Conservation (phyloP, 2,888 invertebrate genomes). For the Drosophila niveifrons region DNA sequence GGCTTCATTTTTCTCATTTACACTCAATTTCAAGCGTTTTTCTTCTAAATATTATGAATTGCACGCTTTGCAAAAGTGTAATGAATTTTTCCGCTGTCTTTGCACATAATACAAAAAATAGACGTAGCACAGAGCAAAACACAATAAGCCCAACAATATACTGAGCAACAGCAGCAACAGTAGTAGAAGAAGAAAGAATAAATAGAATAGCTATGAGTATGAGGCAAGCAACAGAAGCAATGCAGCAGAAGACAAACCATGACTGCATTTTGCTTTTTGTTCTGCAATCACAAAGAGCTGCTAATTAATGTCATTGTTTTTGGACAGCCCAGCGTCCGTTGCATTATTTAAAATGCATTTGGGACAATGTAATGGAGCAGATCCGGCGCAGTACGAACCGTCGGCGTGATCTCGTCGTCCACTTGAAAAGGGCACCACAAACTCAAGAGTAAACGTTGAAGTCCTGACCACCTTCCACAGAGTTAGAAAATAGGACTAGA, state of each 20-base stretch:
- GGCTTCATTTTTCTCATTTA: constrained; percentile 34
- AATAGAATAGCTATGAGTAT: background rate
- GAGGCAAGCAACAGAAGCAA: background rate
- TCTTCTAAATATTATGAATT: constrained; percentile 67
- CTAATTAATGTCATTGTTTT: constrained; percentile 81
- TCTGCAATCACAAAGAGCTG: constrained; percentile 62
- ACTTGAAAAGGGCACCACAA: constrained; percentile 39
- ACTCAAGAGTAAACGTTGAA: constrained; percentile 2
- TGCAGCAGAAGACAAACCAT: constrained; percentile 40
- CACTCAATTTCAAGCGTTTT: constrained; percentile 53
- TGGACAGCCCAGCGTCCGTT: constrained; percentile 61
- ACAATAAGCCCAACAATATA: constrained; percentile 43
- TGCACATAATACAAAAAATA: constrained; percentile 66
- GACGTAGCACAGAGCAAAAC: constrained; percentile 42
- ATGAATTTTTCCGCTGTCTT: constrained; percentile 77
- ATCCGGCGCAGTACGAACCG: background rate
- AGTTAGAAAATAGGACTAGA: constrained; percentile 13
- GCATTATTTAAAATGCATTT: constrained; percentile 73
- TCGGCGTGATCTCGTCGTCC: constrained; percentile 11
- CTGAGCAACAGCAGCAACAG: constrained; percentile 18
- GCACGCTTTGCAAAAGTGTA: constrained; percentile 71
- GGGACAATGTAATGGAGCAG: constrained; percentile 21
- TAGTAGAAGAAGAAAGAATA: constrained; percentile 6
- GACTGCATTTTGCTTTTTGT: constrained; percentile 66
- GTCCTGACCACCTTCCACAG: constrained; percentile 20